Evolutionary conservation across 2,113 vertebrate species (phyloP), one percentile per base, ranked within the genome.

Genomic region (Neoarius graeffei): DNA sequence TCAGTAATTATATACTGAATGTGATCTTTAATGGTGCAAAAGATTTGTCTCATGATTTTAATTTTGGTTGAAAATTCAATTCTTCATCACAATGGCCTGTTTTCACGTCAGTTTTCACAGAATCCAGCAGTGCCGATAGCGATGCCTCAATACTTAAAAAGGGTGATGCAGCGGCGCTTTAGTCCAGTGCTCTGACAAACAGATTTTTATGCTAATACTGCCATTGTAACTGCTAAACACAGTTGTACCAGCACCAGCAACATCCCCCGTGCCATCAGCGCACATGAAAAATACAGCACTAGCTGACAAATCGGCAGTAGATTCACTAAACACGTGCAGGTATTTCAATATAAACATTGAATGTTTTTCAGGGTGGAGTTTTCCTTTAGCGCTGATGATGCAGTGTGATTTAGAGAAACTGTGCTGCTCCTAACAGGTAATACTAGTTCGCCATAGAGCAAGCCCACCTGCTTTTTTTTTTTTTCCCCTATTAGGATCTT

Each of bases 401-500:
- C 74, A 77, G 20, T 73, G 30, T 30, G 48, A 50, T 48, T 76
- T 25, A 2, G 54, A 30, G 25, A 56, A 79, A 14, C 11, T 7
- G 73, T 52, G 59, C 48, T 86, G 85, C 85, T 80, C n/a, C 59
- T 60, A 60, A 5, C 20, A 84, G 52, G 25, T 35, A 35, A 71
- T 42, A 14, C 52, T 42, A 14, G 52, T 35, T 62, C 11, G 66
- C 64, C 66, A 56, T 20, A 56, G 66, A 71, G 52, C 50, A 56
- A 54, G 85, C 52, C 64, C 85, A 56, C 85, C 81, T 85, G 56
- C 83, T 66, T 71, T 50, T 48, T 27, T 79, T 27, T 8, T 9
- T 80, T 27, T 8, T 9, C 50, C 17, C 15, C 10, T 5, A 15
- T 59, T 69, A 27, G 66, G 52, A n/a, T 56, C 52, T 10, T 87